These are phyloP conservation scores for Hemibagrus wyckioides DNA, from an alignment of 2,113 vertebrate genomes.

Conservation along the genomic window DNA sequence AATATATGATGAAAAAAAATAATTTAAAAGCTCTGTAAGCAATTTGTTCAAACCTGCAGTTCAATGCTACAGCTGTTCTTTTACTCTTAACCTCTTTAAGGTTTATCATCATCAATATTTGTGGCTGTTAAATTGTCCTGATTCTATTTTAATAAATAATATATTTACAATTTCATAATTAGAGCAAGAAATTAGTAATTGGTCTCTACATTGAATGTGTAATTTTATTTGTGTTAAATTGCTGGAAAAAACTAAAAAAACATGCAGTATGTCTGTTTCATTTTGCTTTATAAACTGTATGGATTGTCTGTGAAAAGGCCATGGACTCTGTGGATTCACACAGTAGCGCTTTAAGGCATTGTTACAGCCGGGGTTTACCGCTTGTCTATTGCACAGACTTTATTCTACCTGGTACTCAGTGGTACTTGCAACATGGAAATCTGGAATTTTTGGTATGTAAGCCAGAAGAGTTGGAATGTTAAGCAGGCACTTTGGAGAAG, in stretches of 20 bases:
- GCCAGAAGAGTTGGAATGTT: constrained; percentile 54
- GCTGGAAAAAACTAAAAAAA: neutral
- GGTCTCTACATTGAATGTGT: neutral
- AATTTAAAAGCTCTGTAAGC: neutral
- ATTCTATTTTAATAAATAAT: neutral
- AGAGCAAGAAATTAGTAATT: neutral
- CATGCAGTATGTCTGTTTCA: neutral
- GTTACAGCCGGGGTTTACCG: neutral
- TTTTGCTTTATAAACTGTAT: neutral
- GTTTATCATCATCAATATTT: neutral
- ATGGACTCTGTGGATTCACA: neutral
- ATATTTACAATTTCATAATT: neutral
- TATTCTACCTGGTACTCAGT: constrained; percentile 46
- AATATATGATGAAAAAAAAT: neutral
- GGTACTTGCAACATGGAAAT: constrained; percentile 53
- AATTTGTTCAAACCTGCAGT: neutral
- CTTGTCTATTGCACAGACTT: neutral
- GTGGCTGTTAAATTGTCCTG: neutral
- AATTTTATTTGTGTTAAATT: neutral
- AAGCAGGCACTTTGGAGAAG: constrained; percentile 46
- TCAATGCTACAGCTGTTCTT: neutral
- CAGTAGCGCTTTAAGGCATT: neutral
- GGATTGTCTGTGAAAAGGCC: neutral
- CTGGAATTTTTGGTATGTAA: constrained; percentile 46
- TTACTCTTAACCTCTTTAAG: neutral